Evolutionary conservation across 2,113 vertebrate genomes (phyloP).

Genomic region (Macrotus californicus): DNA sequence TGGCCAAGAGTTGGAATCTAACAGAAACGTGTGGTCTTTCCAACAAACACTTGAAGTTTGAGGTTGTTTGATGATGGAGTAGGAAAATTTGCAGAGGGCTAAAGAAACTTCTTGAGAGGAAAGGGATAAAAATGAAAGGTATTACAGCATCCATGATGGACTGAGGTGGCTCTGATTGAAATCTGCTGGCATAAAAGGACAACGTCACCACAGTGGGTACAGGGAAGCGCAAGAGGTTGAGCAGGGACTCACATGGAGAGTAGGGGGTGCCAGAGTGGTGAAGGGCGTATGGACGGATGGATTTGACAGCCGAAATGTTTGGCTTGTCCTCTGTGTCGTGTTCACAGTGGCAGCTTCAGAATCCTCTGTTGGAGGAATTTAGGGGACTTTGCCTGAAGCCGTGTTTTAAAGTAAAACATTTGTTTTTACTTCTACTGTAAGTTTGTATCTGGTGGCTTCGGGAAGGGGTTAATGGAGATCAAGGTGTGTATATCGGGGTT

Average conservation of each 20-base stretch:
- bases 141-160: neutral
- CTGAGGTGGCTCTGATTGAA: neutral
- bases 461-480: neutral
- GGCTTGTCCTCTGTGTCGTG: neutral
- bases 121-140: neutral
- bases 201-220: accelerated
- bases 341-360: neutral
- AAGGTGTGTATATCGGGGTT: too few species aligned
- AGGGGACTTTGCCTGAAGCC: neutral
- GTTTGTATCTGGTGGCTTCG: neutral
- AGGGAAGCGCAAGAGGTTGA: neutral
- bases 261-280: neutral
- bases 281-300: neutral
- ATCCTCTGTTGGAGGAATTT: neutral
- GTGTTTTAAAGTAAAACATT: neutral
- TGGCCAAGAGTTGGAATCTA: neutral
- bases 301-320: neutral
- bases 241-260: neutral
- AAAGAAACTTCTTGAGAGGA: neutral
- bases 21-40: neutral
- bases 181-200: neutral
- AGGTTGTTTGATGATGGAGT: neutral
- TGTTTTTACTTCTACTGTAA: neutral
- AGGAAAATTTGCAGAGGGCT: neutral
- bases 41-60: neutral